Conservation (phyloP, 2,113 vertebrate species). For the Heterotis niloticus region DNA sequence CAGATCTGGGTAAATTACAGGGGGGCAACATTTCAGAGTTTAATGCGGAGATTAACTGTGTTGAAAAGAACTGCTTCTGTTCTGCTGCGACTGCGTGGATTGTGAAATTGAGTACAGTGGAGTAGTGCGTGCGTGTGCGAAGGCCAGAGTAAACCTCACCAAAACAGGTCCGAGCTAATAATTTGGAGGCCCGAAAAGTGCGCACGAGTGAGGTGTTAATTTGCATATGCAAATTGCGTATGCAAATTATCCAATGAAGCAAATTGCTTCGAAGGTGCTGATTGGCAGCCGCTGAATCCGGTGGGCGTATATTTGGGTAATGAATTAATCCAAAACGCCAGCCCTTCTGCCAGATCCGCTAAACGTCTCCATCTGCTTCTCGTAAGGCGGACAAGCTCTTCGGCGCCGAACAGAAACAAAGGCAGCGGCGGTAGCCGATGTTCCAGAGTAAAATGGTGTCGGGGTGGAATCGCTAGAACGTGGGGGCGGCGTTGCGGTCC, state of each 20-base stretch:
- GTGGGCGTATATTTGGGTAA: constrained; percentile 21
- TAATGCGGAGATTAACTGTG: background rate
- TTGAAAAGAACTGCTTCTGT: background rate
- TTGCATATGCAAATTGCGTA: constrained; percentile 7
- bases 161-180: background rate
- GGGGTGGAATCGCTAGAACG: too few species aligned
- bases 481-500: too few species aligned
- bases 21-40: too few species aligned
- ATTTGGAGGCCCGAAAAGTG: background rate
- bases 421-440: too few species aligned
- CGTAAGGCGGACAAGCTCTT: constrained; percentile 2
- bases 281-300: constrained; percentile 19
- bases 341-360: constrained; percentile 6
- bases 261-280: constrained; percentile 18
- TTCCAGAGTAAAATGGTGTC: too few species aligned
- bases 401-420: too few species aligned
- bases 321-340: constrained; percentile 21
- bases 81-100: background rate
- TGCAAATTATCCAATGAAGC: constrained; percentile 22
- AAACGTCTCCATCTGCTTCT: constrained; percentile 25
- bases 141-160: background rate
- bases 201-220: constrained; percentile 21
- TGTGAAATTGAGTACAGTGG: too few species aligned
- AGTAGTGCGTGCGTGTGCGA: background rate
- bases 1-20: background rate